Conservation (phyloP, 2,797 vertebrate species). For the Fratercula arctica region DNA sequence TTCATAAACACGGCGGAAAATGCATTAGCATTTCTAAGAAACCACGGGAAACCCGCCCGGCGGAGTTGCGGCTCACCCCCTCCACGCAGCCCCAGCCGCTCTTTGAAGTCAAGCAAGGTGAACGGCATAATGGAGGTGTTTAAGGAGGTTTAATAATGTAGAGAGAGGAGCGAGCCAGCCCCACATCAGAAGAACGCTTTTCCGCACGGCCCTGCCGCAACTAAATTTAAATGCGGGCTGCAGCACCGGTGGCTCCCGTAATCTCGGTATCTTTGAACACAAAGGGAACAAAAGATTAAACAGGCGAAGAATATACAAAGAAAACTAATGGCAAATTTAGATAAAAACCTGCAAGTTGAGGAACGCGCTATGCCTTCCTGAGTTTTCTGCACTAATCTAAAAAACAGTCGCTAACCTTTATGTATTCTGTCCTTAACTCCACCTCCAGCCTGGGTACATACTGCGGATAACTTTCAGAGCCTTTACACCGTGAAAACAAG, state of each 20-base stretch:
- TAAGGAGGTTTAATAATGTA: constrained; percentile 46
- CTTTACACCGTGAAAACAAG: neutral
- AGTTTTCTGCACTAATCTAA: constrained; percentile 25
- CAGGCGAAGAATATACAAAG: neutral
- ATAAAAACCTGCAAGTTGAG: neutral
- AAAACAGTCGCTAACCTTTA: neutral
- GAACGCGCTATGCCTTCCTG: neutral
- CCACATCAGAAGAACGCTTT: neutral
- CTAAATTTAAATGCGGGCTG: constrained; percentile 35
- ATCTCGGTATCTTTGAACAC: neutral
- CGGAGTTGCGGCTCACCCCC: neutral
- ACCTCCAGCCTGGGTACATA: neutral
- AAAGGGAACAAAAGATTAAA: constrained; percentile 39
- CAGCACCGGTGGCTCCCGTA: neutral
- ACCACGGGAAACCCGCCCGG: neutral
- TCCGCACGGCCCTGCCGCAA: neutral
- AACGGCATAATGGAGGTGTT: constrained; percentile 32
- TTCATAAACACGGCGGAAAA: constrained; percentile 14
- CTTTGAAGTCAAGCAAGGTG: constrained; percentile 56
- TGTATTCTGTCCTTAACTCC: neutral
- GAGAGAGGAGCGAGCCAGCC: neutral
- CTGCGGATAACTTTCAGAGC: neutral
- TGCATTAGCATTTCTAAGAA: constrained; percentile 20
- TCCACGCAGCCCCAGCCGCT: neutral
- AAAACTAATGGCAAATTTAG: constrained; percentile 38